These are phyloP conservation scores for Struthio camelus DNA, from an alignment of 2,113 vertebrate genomes.

Conservation along the genomic window DNA sequence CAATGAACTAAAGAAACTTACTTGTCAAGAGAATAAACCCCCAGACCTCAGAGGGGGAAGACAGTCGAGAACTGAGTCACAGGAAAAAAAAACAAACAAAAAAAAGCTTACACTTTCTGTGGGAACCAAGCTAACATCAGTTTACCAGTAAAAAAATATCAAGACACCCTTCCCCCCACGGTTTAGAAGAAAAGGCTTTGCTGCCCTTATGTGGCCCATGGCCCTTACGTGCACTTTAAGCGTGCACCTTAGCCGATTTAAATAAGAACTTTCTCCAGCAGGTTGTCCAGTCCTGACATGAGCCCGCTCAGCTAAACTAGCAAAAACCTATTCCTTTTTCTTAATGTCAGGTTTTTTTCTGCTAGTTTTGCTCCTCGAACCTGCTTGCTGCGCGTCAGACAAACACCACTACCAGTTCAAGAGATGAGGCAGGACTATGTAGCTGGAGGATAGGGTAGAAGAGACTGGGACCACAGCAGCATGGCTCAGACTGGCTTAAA, in stretches of 20 bases:
- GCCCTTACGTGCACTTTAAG: not conserved
- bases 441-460: not conserved
- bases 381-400: not conserved
- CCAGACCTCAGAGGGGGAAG: not conserved
- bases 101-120: not conserved
- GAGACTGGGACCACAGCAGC: not conserved
- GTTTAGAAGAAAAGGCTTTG: not conserved
- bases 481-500: not conserved
- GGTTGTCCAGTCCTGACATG: not conserved
- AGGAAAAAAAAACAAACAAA: too few relatives aligned
- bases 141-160: not conserved
- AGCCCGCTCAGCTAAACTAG: not conserved
- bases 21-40: conserved; percentile 37
- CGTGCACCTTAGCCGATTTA: too few relatives aligned
- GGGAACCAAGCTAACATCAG: not conserved
- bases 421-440: not conserved
- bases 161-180: not conserved
- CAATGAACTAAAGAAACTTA: not conserved
- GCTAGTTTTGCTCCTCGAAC: not conserved
- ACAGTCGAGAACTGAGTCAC: not conserved
- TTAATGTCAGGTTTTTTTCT: not conserved
- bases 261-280: not conserved
- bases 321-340: not conserved
- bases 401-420: not conserved
- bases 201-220: not conserved